Evolutionary conservation across 1,140 invertebrate genomes (phyloP).

Genomic region (Trichomalopsis sarcophagae): DNA sequence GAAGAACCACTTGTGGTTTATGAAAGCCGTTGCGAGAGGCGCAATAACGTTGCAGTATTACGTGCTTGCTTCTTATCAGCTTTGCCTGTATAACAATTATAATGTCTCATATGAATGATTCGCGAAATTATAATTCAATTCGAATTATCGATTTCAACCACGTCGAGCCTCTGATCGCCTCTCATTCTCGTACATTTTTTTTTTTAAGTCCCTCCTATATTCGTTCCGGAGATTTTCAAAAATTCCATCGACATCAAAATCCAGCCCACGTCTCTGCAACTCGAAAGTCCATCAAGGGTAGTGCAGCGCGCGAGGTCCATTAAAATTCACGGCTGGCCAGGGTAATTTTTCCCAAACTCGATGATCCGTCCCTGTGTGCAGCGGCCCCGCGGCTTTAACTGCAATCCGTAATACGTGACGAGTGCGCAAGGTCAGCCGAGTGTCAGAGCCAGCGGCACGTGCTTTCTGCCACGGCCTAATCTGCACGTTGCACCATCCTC

Average conservation of each 20-base stretch:
- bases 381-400: background rate
- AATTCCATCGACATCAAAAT: too few species aligned
- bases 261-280: too few species aligned
- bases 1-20: background rate
- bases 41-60: background rate
- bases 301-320: background rate
- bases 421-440: constrained; percentile 51
- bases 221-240: too few species aligned
- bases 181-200: too few species aligned
- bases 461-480: background rate
- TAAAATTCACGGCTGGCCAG: constrained; percentile 6
- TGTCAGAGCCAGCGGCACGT: background rate
- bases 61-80: background rate
- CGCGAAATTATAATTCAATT: too few species aligned
- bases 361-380: background rate
- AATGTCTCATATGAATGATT: background rate
- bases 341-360: background rate
- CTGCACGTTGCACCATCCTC: background rate
- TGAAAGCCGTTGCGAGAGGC: background rate
- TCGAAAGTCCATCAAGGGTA: background rate
- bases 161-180: too few species aligned
- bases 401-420: constrained; percentile 56
- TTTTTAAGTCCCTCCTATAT: too few species aligned
- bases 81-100: background rate
- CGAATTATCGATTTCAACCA: too few species aligned